phyloP scores from a whole-genome alignment of 2,888 invertebrate genomes.

The Tachina fera region DNA sequence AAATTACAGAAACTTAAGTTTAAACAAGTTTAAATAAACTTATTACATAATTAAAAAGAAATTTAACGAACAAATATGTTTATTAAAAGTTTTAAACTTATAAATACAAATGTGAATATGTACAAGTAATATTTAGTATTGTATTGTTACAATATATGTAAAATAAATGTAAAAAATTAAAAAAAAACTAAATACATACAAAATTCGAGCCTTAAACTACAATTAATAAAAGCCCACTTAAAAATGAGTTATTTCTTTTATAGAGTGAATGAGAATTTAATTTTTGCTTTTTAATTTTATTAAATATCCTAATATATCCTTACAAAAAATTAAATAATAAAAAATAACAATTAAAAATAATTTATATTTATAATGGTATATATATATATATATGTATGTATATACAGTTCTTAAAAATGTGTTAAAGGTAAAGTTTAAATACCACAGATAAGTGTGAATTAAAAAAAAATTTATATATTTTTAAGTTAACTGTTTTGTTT shows the following conservation, averaged over 20 bases:
- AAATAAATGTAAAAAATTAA: slow-evolving; percentile 9
- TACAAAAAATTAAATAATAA: slow-evolving; percentile 26
- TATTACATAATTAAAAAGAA: slow-evolving; percentile 47
- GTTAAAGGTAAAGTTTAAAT: slow-evolving; percentile 43
- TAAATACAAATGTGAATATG: slow-evolving; percentile 59
- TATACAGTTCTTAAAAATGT: slow-evolving; percentile 36
- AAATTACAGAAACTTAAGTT: slow-evolving; percentile 56
- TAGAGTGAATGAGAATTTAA: slow-evolving; percentile 43
- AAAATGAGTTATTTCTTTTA: not conserved
- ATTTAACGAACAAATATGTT: slow-evolving; percentile 62
- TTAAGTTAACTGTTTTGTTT: too few relatives aligned
- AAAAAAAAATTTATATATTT: slow-evolving; percentile 37
- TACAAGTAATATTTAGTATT: slow-evolving; percentile 55
- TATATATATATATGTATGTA: not conserved
- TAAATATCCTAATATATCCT: slow-evolving; percentile 1
- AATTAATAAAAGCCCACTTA: slow-evolving; percentile 41
- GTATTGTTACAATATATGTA: slow-evolving; percentile 18
- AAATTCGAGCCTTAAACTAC: slow-evolving; percentile 47
- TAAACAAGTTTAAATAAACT: slow-evolving; percentile 43
- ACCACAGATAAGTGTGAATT: slow-evolving; percentile 52
- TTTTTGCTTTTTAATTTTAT: slow-evolving; percentile 1
- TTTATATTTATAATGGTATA: slow-evolving; percentile 27
- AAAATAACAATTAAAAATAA: slow-evolving; percentile 45
- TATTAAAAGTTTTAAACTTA: slow-evolving; percentile 55
- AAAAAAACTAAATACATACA: slow-evolving; percentile 27